Conservation (phyloP, 37 sponge, comb jelly and placozoan genomes). For the Corticium candelabrum region DNA sequence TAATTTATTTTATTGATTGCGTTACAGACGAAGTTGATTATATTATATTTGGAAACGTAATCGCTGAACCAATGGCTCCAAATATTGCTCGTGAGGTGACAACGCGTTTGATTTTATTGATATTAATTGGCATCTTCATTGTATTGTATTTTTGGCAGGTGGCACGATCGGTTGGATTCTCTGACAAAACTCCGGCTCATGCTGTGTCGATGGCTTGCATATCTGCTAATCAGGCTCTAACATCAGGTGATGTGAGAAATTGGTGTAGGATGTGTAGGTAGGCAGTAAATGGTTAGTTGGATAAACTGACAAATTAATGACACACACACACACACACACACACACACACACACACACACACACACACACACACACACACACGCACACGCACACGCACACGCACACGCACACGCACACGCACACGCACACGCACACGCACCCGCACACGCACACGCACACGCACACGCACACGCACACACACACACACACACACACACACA, state of each 20-base stretch:
- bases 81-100: conserved; percentile 92
- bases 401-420: no score
- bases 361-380: no score
- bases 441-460: no score
- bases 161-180: conserved; percentile 73
- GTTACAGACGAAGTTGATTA: conserved; percentile 75
- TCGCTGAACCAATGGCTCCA: conserved; percentile 83
- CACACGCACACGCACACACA: conserved; percentile 18
- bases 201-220: conserved; percentile 96
- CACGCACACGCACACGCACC: no score
- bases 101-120: no score
- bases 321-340: no score
- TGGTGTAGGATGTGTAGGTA: conserved; percentile 1
- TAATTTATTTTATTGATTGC: background rate
- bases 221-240: conserved; percentile 85
- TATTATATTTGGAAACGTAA: conserved; percentile 88
- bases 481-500: conserved; percentile 12
- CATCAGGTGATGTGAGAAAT: conserved; percentile 45
- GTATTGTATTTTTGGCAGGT: conserved; percentile 28
- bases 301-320: background rate
- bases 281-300: background rate
- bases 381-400: no score
- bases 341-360: no score
- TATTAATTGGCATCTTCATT: no score
- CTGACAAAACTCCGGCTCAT: conserved; percentile 76